phyloP scores from a whole-genome alignment of 2,888 invertebrate species.

The Xylocampa areola region DNA sequence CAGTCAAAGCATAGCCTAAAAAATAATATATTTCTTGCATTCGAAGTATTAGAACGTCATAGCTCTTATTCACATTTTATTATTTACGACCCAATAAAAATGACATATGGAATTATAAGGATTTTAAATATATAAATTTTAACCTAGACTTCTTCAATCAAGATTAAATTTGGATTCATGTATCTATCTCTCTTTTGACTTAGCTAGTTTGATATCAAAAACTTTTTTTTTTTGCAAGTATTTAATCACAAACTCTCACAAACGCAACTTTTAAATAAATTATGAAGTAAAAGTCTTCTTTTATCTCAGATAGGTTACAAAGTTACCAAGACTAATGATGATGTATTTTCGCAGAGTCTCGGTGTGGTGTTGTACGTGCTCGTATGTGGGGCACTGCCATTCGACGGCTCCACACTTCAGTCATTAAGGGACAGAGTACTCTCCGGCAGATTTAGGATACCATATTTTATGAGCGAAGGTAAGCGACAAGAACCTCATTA shows the following conservation, averaged over 20 bases:
- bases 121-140: slow-evolving; percentile 1
- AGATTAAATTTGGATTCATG: neutral
- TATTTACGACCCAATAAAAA: slow-evolving; percentile 34
- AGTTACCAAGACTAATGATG: slow-evolving; percentile 40
- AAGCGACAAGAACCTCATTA: slow-evolving; percentile 70
- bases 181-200: too few relatives aligned
- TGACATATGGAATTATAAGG: slow-evolving; percentile 23
- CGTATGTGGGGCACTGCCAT: slow-evolving; percentile 98
- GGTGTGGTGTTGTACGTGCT: slow-evolving; percentile 98
- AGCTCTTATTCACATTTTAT: slow-evolving; percentile 28
- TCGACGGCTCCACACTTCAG: slow-evolving; percentile 98
- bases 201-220: too few relatives aligned
- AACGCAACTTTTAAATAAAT: neutral
- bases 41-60: slow-evolving; percentile 28
- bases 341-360: slow-evolving; percentile 92
- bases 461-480: slow-evolving; percentile 99
- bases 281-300: slow-evolving; percentile 3
- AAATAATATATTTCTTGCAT: slow-evolving; percentile 11
- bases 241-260: too few relatives aligned
- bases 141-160: slow-evolving; percentile 8
- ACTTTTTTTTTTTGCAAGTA: too few relatives aligned
- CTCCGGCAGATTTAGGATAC: slow-evolving; percentile 98
- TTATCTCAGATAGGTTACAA: slow-evolving; percentile 3
- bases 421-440: slow-evolving; percentile 97
- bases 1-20: slow-evolving; percentile 25